Evolutionary conservation across 2,888 invertebrate species (phyloP), one percentile per base, ranked within the genome.

Genomic region (Torymus texanus): DNA sequence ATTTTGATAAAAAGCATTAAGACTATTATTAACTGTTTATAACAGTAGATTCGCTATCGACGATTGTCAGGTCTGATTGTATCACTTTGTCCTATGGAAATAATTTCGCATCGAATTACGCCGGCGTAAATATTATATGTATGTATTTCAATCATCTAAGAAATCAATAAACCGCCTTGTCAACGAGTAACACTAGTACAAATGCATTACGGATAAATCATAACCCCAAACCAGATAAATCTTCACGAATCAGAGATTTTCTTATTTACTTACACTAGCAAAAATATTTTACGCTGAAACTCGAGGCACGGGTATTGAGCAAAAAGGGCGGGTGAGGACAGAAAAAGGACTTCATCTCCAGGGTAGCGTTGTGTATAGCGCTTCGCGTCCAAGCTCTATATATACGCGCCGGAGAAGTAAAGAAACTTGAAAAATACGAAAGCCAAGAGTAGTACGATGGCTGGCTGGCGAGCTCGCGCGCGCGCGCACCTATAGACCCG

Each of bases 341-440:
- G 13, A 58, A 1, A 29, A 29, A 75, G 21, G 61, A 68, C 53
- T 68, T 68, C 62, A 68, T 75, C 55, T 67, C 13, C 18, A 18
- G 55, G 62, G n/a, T n/a, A 11, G 14, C 55, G 58, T 21, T 16
- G 53, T 14, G 62, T 62, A 10, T 62, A 10, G 12, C 51, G 16
- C 2, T 18, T 24, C 50, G 5, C 12, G n/a, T 29, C 4, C 29
- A 29, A 29, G 21, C 10, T 51, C 4, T 10, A 51, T 8, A n/a
- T n/a, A 63, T 59, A 62, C 21, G 62, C 10, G 65, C 5, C 1
- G 63, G 63, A 29, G 29, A 41, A 50, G 53, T 72, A 63, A 78
- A 73, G 78, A 67, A 73, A 73, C 56, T 73, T 68, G 12, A 61
- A 73, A 67, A 73, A 74, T 78, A 78, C 78, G 41, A 11, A 58